Base-by-base conservation (phyloP, 2,888 invertebrate genomes). In the Troides helena region DNA sequence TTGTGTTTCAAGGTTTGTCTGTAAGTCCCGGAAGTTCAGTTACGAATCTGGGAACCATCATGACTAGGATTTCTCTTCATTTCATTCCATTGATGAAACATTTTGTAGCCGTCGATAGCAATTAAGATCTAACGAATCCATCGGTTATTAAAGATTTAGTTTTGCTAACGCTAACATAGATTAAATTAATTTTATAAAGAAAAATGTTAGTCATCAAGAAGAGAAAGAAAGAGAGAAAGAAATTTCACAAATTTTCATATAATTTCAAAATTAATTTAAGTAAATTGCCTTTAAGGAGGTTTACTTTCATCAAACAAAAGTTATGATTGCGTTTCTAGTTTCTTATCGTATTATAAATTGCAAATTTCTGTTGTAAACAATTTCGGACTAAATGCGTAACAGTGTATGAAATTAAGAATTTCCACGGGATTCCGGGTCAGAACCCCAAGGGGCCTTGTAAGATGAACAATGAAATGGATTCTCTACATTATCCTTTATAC, bases 401-500 rank as follows among this genome's bases (percentile, higher is more conserved):
- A 5, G 12, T 50, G 50, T 50, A 50, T 50, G 4, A 50, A 50
- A 50, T 50, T 50, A 50, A 50, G 14, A 50, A 50, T 50, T 50
- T 50, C 50, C 18, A 57, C 18, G 21, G 5, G 57, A 21, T 21
- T 57, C 21, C 57, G 57, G 57, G 57, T 57, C 21, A 23, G n/a
- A 21, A 57, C 21, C 57, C 21, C n/a, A 6, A 8, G 10, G 57
- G 57, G n/a, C 10, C 50, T 50, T 50, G 46, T 17, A 59, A 36
- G 57, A 21, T 30, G 25, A 30, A 68, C 68, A 68, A 63, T 63
- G 43, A 57, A 30, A 43, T n/a, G 30, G 57, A 46, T 7, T n/a
- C 23, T 50, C 63, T 60, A 50, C 50, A 59, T 68, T 68, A 64
- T 68, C 63, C 63, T 64, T 64, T 64, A 59, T 50, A 63, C 59